Conservation (phyloP, 2,888 invertebrate species). For the Pachymerium ferrugineum region DNA sequence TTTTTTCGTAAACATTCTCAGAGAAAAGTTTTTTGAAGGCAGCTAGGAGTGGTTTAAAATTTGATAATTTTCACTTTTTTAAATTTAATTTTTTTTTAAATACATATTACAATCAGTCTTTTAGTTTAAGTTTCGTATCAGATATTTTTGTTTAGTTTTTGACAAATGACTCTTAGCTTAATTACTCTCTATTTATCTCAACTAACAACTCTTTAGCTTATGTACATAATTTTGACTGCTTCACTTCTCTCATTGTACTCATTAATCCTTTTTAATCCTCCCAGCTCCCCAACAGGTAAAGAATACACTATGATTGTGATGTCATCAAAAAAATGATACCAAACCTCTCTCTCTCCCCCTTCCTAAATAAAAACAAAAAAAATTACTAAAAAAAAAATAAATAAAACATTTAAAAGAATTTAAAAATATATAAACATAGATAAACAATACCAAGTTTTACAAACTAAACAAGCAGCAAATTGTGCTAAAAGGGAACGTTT, state of each 20-base stretch:
- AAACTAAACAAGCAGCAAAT: neutral
- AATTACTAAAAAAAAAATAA: neutral
- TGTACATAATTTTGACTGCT: slow-evolving; percentile 4
- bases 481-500: neutral
- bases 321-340: neutral
- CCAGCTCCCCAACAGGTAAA: slow-evolving; percentile 1
- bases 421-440: neutral
- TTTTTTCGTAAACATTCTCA: slow-evolving; percentile 3
- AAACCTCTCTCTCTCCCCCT: neutral
- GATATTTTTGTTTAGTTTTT: too few species aligned
- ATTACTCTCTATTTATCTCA: neutral
- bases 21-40: neutral
- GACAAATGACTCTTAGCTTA: neutral
- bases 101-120: neutral
- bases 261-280: slow-evolving; percentile 2
- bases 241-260: slow-evolving; percentile 9
- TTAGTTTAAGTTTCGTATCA: too few species aligned
- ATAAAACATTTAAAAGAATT: too few species aligned
- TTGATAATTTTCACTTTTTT: neutral
- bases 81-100: neutral
- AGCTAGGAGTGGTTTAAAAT: neutral
- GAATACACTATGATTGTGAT: neutral
- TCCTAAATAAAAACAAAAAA: neutral
- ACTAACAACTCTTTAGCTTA: neutral
- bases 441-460: neutral